A percentile compares a stretch with the other conserved stretches of the same genome.
phyloP scores from a whole-genome alignment of 1,140 invertebrate species.

The Hylaeus volcanicus region DNA sequence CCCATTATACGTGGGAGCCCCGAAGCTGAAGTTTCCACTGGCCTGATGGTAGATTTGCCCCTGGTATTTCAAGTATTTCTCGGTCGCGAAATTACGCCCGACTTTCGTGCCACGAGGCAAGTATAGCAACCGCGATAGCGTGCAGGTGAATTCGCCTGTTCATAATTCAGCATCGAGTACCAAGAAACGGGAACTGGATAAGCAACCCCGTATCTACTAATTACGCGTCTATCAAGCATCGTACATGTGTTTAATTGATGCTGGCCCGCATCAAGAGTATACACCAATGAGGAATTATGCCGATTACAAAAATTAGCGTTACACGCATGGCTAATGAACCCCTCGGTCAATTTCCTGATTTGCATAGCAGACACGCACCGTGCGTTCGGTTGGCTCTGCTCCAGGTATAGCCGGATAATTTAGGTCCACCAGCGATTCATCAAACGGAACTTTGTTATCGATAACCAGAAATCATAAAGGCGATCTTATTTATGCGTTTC shows the following conservation, averaged over 20 bases:
- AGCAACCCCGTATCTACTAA: slow-evolving; percentile 53
- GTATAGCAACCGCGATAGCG: neutral
- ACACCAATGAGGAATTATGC: slow-evolving; percentile 42
- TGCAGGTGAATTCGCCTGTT: slow-evolving; percentile 16
- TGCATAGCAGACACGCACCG: slow-evolving; percentile 22
- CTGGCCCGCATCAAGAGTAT: slow-evolving; percentile 30
- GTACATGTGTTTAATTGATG: slow-evolving; percentile 53
- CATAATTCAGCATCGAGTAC: slow-evolving; percentile 50
- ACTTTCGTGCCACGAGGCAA: neutral
- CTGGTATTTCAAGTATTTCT: neutral
- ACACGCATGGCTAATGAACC: slow-evolving; percentile 53
- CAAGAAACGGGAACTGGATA: slow-evolving; percentile 45
- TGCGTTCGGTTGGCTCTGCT: slow-evolving; percentile 17
- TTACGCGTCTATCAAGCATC: slow-evolving; percentile 58
- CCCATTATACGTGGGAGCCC: too few species aligned
- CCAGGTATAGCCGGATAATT: slow-evolving; percentile 19
- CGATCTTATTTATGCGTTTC: slow-evolving; percentile 16
- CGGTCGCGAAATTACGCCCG: slow-evolving; percentile 9
- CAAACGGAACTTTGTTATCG: slow-evolving; percentile 43
- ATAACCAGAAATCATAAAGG: slow-evolving; percentile 25
- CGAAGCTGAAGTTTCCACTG: too few species aligned
- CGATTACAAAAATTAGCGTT: slow-evolving; percentile 31
- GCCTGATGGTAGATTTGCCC: too few species aligned
- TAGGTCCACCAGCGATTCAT: slow-evolving; percentile 31
- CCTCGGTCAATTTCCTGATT: slow-evolving; percentile 35